Conservation (phyloP, 2,888 invertebrate species). For the Ichneumon xanthorius region DNA sequence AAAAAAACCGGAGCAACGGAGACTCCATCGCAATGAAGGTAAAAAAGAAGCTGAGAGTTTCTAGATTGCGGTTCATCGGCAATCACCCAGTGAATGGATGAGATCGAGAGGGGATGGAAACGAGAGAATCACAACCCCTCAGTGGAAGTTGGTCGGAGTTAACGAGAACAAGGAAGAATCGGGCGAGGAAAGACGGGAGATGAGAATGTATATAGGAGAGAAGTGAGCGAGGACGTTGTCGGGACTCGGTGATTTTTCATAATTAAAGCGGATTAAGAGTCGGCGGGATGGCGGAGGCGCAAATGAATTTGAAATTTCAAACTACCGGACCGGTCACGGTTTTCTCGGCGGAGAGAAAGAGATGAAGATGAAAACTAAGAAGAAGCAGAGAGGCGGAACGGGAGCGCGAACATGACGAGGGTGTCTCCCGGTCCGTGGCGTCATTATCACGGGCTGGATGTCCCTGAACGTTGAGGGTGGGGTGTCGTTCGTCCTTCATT, state of each 20-base stretch:
- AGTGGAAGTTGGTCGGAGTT: slow-evolving; percentile 44
- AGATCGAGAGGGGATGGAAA: slow-evolving; percentile 42
- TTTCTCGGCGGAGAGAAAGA: slow-evolving; percentile 19
- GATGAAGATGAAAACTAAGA: slow-evolving; percentile 14
- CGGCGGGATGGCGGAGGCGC: slow-evolving; percentile 70
- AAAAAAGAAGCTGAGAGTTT: slow-evolving; percentile 20
- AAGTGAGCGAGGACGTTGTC: slow-evolving; percentile 52
- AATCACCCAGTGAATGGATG: slow-evolving; percentile 59
- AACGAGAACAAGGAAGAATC: slow-evolving; percentile 46
- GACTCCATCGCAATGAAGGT: not conserved
- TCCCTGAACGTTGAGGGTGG: slow-evolving; percentile 51
- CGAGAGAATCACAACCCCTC: slow-evolving; percentile 41
- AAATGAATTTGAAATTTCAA: slow-evolving; percentile 81
- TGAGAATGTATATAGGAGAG: slow-evolving; percentile 34
- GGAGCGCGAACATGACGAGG: slow-evolving; percentile 64
- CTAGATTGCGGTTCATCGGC: slow-evolving; percentile 55
- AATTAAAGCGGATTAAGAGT: slow-evolving; percentile 79
- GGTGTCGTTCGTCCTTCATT: slow-evolving; percentile 77
- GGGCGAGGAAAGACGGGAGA: slow-evolving; percentile 2
- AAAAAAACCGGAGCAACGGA: not conserved
- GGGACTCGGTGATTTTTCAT: slow-evolving; percentile 74
- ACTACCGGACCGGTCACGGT: slow-evolving; percentile 71
- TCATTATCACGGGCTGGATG: slow-evolving; percentile 63
- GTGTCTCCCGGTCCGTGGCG: slow-evolving; percentile 66
- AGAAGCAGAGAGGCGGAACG: slow-evolving; percentile 26